Conservation (phyloP, 64 coral and sea anemone species). For the Orbicella faveolata region DNA sequence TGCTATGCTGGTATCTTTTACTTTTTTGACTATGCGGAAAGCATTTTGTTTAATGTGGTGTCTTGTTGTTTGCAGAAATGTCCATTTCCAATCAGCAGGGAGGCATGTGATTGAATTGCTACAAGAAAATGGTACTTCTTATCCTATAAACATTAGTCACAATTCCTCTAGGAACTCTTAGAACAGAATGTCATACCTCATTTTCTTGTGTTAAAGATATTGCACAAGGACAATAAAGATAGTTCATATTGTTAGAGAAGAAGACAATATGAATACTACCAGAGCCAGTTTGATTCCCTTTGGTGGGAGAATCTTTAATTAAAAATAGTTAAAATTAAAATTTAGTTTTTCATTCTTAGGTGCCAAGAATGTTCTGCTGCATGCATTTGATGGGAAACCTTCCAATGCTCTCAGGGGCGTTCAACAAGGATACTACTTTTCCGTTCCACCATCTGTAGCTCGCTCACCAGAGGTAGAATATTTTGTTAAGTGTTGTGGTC, state of each 20-base stretch:
- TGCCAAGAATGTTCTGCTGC: constrained; percentile 81
- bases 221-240: no score
- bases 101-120: constrained; percentile 84
- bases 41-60: no score
- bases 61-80: constrained; percentile 73
- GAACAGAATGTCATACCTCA: neutral
- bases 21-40: no score
- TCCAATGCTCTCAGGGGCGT: constrained; percentile 87
- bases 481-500: no score
- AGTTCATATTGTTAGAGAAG: neutral
- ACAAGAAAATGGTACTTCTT: constrained; percentile 66
- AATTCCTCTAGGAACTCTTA: neutral
- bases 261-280: neutral
- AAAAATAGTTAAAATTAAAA: no score
- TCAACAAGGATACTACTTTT: constrained; percentile 86
- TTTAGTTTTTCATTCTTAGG: constrained; percentile 23
- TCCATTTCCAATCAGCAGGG: constrained; percentile 94
- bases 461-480: constrained; percentile 81
- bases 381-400: constrained; percentile 96
- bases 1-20: no score
- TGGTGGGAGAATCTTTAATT: no score
- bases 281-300: no score
- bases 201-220: no score
- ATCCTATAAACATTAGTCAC: no score
- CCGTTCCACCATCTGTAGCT: constrained; percentile 87